These are phyloP conservation scores for Eupeodes corollae DNA, from an alignment of 1,140 invertebrate genomes.

Conservation along the genomic window DNA sequence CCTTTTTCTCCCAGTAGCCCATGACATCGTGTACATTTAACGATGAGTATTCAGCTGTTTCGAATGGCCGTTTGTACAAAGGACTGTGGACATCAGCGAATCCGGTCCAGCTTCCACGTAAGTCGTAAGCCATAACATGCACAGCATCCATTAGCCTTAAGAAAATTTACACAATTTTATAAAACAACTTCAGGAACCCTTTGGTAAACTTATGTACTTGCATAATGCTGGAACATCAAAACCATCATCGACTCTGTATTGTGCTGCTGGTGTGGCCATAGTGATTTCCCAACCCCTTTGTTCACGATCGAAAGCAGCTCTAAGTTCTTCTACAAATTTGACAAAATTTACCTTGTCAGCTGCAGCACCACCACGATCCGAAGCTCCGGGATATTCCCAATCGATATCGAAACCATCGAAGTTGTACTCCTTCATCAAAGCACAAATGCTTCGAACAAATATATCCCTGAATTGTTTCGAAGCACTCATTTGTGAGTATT, in stretches of 20 bases:
- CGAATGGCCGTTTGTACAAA: constrained; percentile 49
- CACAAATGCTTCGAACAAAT: constrained; percentile 48
- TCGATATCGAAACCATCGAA: constrained; percentile 74
- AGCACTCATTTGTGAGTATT: constrained; percentile 47
- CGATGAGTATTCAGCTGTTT: constrained; percentile 29
- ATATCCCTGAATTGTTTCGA: constrained; percentile 39
- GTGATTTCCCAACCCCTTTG: constrained; percentile 43
- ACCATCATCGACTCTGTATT: constrained; percentile 40
- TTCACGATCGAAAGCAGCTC: constrained; percentile 34
- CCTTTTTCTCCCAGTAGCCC: constrained; percentile 44
- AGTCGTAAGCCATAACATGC: constrained; percentile 60
- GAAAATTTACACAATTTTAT: too few relatives aligned
- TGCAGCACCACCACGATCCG: constrained; percentile 48
- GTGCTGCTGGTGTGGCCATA: constrained; percentile 48
- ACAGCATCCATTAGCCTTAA: constrained; percentile 38
- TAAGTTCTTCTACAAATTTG: constrained; percentile 45
- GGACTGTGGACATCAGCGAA: constrained; percentile 29
- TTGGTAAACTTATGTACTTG: constrained; percentile 41
- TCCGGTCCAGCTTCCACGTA: constrained; percentile 48
- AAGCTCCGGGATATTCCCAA: constrained; percentile 66
- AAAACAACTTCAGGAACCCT: too few relatives aligned
- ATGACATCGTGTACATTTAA: constrained; percentile 36
- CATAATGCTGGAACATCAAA: constrained; percentile 45
- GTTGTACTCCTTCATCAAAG: constrained; percentile 45
- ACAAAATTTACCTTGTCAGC: constrained; percentile 42